A percentile compares a stretch with the other conserved stretches of the same genome.
Evolutionary conservation across 1,140 invertebrate genomes (phyloP).

Genomic region (Brachionus angularis): DNA sequence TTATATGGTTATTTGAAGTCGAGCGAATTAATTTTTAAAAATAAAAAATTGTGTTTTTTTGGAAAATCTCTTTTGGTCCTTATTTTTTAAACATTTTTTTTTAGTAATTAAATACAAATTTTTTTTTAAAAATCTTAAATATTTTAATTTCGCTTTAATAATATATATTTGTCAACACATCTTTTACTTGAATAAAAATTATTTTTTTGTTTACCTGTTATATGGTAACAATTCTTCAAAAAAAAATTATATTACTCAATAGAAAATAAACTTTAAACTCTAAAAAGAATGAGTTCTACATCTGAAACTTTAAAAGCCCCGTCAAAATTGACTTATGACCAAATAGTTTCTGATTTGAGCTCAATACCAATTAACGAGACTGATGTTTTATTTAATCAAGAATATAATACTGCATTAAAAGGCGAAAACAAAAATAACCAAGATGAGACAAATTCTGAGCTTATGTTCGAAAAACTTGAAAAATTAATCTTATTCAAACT

Average conservation of each 20-base stretch:
- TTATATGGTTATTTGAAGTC: too few relatives aligned
- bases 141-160: neutral
- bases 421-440: neutral
- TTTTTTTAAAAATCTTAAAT: neutral
- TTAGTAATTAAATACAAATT: neutral
- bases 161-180: too few relatives aligned
- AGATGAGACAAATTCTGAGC: too few relatives aligned
- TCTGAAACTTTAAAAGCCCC: neutral
- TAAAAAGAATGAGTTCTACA: neutral
- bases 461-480: neutral
- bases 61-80: neutral
- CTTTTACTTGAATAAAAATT: too few relatives aligned
- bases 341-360: neutral
- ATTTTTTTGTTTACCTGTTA: too few relatives aligned
- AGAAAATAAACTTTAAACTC: too few relatives aligned
- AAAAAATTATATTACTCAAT: too few relatives aligned
- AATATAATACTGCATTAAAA: neutral
- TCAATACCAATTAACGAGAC: conserved; percentile 17
- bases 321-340: conserved; percentile 17
- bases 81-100: neutral
- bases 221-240: too few relatives aligned
- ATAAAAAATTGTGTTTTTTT: neutral
- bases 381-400: conserved; percentile 2
- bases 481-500: conserved; percentile 14
- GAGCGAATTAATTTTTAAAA: neutral